Conservation (phyloP, 53 echinoderm and acorn worm species). For the Luidia sarsii region DNA sequence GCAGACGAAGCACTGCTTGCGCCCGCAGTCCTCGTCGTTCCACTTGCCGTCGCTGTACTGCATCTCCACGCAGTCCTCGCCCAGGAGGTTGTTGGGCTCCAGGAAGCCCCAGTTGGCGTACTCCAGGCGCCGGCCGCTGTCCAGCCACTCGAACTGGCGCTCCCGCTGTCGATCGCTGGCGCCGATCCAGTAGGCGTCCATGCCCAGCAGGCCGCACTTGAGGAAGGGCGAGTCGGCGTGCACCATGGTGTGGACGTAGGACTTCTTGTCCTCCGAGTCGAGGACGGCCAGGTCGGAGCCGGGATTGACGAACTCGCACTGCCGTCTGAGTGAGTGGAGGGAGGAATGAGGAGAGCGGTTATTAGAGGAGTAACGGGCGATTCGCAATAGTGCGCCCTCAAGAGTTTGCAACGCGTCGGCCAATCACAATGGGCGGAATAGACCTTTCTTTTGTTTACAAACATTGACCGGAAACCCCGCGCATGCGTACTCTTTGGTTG, state of each 20-base stretch:
- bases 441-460: too few species aligned
- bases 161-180: background rate
- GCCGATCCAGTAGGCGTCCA: constrained; percentile 32
- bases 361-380: too few species aligned
- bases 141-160: constrained; percentile 2
- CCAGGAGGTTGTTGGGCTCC: constrained; percentile 8
- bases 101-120: constrained; percentile 22
- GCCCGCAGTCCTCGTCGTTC: constrained; percentile 21
- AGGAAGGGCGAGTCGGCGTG: constrained; percentile 19
- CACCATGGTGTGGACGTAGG: constrained; percentile 23
- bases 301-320: constrained; percentile 12
- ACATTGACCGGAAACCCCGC: too few species aligned
- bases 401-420: too few species aligned
- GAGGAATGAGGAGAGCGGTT: too few species aligned
- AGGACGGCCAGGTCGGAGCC: constrained; percentile 7
- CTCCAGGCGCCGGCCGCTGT: background rate
- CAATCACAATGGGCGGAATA: too few species aligned
- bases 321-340: too few species aligned
- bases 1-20: constrained; percentile 20
- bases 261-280: constrained; percentile 16
- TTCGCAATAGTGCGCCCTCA: too few species aligned
- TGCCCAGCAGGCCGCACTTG: background rate
- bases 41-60: background rate
- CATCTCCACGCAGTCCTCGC: constrained; percentile 29
- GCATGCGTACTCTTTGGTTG: too few species aligned